Conservation (phyloP, 2,888 invertebrate genomes). For the Argynnis bischoffii region DNA sequence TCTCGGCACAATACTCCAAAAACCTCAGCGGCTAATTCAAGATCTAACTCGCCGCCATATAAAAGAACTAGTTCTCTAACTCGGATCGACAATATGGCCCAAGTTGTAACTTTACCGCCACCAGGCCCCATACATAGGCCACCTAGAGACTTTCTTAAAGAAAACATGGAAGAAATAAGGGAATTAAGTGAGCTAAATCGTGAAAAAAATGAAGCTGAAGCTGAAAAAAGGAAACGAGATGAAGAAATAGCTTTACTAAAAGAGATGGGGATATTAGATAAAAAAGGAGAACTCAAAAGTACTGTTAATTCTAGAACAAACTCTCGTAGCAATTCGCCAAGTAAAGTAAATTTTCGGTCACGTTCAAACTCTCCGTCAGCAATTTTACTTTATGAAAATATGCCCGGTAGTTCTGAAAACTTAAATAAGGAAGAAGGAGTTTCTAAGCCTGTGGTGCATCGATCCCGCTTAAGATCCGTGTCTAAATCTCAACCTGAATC, state of each 20-base stretch:
- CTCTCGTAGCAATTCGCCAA: conserved; percentile 71
- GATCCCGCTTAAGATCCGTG: conserved; percentile 62
- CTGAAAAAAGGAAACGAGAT: conserved; percentile 65
- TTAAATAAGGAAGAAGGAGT: conserved; percentile 58
- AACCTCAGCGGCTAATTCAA: conserved; percentile 70
- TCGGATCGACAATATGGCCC: conserved; percentile 72
- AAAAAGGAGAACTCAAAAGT: conserved; percentile 57
- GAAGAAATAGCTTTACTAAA: conserved; percentile 75
- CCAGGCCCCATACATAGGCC: conserved; percentile 59
- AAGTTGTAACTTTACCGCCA: conserved; percentile 60
- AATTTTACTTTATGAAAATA: conserved; percentile 62
- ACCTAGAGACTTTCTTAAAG: conserved; percentile 74
- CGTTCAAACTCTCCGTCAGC: conserved; percentile 74
- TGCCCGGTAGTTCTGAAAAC: conserved; percentile 55
- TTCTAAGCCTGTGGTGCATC: conserved; percentile 60
- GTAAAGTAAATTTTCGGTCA: conserved; percentile 65
- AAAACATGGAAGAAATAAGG: conserved; percentile 76
- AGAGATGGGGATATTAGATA: conserved; percentile 75
- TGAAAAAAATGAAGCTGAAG: conserved; percentile 75
- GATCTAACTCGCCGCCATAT: conserved; percentile 69
- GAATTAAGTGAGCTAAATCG: conserved; percentile 75
- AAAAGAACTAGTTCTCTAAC: conserved; percentile 71
- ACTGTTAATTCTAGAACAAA: conserved; percentile 56
- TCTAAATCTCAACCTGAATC: conserved; percentile 76
- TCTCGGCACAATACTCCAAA: conserved; percentile 82